phyloP scores from a whole-genome alignment of 2,888 invertebrate species.

The Macaria notata region DNA sequence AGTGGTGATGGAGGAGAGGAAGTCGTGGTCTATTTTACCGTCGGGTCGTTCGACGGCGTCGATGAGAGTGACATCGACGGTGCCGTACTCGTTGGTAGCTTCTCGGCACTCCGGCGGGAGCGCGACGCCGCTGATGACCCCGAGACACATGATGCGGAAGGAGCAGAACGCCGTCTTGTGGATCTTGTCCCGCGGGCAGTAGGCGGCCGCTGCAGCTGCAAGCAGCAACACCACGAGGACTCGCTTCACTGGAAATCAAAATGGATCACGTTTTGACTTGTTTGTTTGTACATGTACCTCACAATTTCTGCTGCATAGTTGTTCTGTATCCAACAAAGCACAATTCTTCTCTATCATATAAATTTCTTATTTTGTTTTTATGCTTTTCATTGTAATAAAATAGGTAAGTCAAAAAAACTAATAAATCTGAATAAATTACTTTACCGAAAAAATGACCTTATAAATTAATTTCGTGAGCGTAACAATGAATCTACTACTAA shows the following conservation, averaged over 20 bases:
- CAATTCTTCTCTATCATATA: too few species aligned
- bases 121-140: constrained; percentile 43
- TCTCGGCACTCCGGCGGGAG: constrained; percentile 55
- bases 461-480: too few species aligned
- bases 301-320: too few species aligned
- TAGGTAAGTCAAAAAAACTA: too few species aligned
- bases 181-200: constrained; percentile 49
- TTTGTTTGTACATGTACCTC: too few species aligned
- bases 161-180: constrained; percentile 46
- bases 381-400: too few species aligned
- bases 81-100: constrained; percentile 55
- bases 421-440: too few species aligned
- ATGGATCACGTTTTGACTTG: too few species aligned
- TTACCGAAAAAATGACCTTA: too few species aligned
- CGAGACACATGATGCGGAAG: constrained; percentile 50
- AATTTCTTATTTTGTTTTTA: too few species aligned
- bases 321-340: too few species aligned
- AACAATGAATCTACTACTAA: too few species aligned
- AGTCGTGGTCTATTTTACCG: constrained; percentile 40
- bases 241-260: constrained; percentile 43
- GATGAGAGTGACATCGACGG: constrained; percentile 52
- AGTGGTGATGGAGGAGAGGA: constrained; percentile 52
- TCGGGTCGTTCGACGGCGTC: constrained; percentile 51
- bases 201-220: constrained; percentile 38
- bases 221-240: constrained; percentile 39